Percentiles rank a stretch among this genome's conserved stretches.
Conservation (phyloP, 2,113 vertebrate species). For the cattle (Bos taurus) region DNA sequence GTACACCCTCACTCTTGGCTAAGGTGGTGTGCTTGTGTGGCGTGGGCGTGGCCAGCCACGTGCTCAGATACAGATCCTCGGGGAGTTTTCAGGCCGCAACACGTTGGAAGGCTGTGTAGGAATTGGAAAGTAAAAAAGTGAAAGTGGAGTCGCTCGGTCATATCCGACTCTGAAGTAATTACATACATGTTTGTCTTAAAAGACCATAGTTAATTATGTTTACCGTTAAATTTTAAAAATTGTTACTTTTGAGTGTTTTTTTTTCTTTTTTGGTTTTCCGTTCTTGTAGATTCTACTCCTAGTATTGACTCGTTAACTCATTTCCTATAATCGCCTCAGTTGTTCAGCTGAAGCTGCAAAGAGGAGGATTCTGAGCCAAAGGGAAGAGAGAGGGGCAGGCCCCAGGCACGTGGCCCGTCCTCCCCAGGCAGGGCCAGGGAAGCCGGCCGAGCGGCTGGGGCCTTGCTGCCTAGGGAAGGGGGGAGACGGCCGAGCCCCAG, state of each 20-base stretch:
- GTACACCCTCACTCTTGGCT: accelerated
- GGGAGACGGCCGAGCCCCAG: neutral
- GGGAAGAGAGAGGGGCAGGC: no score
- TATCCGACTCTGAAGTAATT: neutral
- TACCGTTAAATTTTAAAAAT: neutral
- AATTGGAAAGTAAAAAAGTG: neutral
- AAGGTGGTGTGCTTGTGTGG: accelerated
- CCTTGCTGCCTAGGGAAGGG: neutral
- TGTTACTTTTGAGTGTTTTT: neutral
- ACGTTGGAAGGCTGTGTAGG: neutral
- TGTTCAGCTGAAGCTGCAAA: neutral
- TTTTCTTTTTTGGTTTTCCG: neutral
- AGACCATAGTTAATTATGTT: neutral
- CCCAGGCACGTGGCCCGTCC: accelerated
- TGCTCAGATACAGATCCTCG: accelerated
- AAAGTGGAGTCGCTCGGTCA: neutral
- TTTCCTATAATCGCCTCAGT: neutral
- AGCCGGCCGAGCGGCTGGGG: neutral
- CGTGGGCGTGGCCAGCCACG: accelerated
- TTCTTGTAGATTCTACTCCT: neutral
- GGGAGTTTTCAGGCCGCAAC: no score
- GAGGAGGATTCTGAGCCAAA: neutral
- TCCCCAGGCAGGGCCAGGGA: neutral
- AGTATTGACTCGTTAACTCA: neutral
- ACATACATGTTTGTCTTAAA: neutral